These are phyloP conservation scores for Lasioglossum villosulum DNA, from an alignment of 2,888 invertebrate genomes.

Conservation along the genomic window DNA sequence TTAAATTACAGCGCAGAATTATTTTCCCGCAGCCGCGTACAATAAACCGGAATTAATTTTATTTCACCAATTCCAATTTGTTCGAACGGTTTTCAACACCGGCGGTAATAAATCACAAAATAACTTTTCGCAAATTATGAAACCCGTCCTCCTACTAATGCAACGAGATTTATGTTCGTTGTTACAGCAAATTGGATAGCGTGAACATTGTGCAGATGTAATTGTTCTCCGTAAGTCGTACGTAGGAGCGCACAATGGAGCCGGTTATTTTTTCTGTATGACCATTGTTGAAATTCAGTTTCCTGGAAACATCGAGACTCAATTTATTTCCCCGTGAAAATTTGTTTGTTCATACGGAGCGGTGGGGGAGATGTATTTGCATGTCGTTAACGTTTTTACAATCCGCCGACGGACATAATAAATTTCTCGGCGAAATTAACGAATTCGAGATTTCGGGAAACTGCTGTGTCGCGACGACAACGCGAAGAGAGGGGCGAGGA, in stretches of 20 bases:
- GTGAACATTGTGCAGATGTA: not conserved
- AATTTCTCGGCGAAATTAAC: slow-evolving; percentile 4
- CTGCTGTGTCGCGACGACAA: not conserved
- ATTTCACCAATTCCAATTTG: not conserved
- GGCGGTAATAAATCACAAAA: not conserved
- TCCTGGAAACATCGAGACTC: not conserved
- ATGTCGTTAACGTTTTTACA: slow-evolving; percentile 17
- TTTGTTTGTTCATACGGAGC: not conserved
- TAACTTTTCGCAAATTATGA: not conserved
- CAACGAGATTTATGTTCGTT: not conserved
- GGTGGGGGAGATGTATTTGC: slow-evolving; percentile 5
- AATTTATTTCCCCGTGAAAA: slow-evolving; percentile 21
- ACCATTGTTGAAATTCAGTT: not conserved
- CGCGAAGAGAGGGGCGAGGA: not conserved
- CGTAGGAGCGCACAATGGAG: not conserved
- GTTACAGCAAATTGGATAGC: not conserved
- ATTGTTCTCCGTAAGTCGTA: not conserved
- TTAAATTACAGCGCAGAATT: not conserved
- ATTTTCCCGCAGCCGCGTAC: not conserved
- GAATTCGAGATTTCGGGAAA: not conserved
- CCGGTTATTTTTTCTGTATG: not conserved
- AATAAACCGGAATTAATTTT: not conserved
- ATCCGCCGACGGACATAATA: slow-evolving; percentile 2
- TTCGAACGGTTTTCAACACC: not conserved
- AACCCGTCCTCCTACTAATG: not conserved